A percentile compares a stretch with the other conserved stretches of the same genome.
Conservation (phyloP, 2,113 vertebrate genomes). For the Eudyptes chrysolophus region DNA sequence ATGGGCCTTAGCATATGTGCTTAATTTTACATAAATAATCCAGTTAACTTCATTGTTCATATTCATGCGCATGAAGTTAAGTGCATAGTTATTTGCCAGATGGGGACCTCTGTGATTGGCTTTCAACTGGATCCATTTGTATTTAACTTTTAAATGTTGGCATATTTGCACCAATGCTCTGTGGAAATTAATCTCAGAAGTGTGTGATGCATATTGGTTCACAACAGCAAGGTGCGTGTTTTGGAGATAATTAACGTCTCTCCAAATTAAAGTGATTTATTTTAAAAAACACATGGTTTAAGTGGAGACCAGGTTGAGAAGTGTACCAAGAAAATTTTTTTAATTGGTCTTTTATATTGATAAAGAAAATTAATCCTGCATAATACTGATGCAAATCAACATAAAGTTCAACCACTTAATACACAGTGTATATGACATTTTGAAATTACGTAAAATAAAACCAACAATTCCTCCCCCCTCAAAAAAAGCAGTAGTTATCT, state of each 20-base stretch:
- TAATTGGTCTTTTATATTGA: neutral
- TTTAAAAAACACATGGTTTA: neutral
- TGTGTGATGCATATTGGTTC: neutral
- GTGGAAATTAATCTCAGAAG: neutral
- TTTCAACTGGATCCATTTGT: neutral
- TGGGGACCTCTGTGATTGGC: neutral
- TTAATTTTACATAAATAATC: constrained; percentile 33
- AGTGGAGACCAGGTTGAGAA: neutral
- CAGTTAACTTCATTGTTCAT: neutral
- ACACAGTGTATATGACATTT: neutral
- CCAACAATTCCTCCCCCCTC: neutral
- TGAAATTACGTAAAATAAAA: neutral
- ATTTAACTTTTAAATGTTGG: neutral
- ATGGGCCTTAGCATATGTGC: neutral
- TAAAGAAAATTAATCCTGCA: neutral
- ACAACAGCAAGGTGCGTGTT: neutral
- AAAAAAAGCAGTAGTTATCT: neutral
- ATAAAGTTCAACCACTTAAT: neutral
- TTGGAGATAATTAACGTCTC: neutral
- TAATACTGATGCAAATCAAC: neutral
- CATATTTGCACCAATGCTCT: neutral
- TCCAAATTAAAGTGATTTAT: neutral
- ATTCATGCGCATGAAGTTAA: neutral
- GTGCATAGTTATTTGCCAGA: neutral
- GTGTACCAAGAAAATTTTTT: neutral